A percentile compares a stretch with the other conserved stretches of the same genome.
These are phyloP conservation scores for Theristicus caerulescens DNA, from an alignment of 2,113 vertebrate species.

Conservation along the genomic window DNA sequence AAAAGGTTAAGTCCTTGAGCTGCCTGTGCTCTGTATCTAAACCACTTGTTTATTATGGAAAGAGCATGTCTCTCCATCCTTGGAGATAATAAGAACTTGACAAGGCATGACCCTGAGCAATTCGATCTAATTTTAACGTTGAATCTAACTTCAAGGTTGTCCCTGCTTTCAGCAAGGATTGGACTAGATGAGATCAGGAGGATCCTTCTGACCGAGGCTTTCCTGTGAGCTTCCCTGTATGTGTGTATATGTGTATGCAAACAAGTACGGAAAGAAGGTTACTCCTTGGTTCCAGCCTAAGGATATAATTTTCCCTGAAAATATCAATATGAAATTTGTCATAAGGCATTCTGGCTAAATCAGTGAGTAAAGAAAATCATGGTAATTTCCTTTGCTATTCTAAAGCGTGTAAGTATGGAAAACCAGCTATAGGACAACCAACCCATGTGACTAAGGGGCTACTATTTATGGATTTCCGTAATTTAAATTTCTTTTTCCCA, in stretches of 20 bases:
- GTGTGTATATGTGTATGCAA: neutral
- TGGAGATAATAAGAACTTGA: constrained; percentile 22
- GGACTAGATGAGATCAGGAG: neutral
- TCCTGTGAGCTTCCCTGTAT: neutral
- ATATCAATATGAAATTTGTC: neutral
- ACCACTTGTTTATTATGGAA: constrained; percentile 1
- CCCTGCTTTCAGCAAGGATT: neutral
- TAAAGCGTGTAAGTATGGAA: neutral
- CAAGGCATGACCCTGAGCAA: neutral
- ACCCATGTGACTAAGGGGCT: neutral
- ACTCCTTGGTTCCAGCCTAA: neutral
- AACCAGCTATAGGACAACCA: neutral
- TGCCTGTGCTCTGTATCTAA: neutral
- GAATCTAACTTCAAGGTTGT: neutral
- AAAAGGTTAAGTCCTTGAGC: constrained; percentile 44
- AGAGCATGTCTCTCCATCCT: neutral
- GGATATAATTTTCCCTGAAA: neutral
- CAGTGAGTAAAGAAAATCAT: neutral
- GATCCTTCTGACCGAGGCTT: neutral
- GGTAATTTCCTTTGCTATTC: neutral
- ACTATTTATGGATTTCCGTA: neutral
- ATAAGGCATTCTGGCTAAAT: neutral
- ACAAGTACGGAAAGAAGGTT: neutral
- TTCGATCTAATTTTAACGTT: neutral
- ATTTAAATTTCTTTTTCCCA: neutral